Evolutionary conservation across 2,113 vertebrate genomes (phyloP), one percentile per base, ranked within the genome.

Genomic region (Vicugna pacos): DNA sequence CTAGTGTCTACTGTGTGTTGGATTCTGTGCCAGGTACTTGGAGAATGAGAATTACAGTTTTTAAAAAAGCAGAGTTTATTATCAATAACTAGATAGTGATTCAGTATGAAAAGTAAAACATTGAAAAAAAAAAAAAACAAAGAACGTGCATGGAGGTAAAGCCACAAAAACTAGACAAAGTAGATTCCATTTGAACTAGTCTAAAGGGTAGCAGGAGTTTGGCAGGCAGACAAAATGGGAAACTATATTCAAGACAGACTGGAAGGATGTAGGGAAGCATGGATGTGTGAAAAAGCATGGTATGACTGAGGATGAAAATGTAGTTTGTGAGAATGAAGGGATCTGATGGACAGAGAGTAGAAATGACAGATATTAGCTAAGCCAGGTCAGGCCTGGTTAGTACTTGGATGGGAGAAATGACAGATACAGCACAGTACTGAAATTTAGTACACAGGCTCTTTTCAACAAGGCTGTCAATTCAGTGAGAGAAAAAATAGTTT

Each of bases 31-130:
- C 69, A 79, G 15, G 73, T 73, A 7, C 50, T 89, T 84, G 24
- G 35, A 93, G 35, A 96, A 92, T 94, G 26, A 85, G 30, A 88
- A 94, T 26, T 28, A n/a, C 20, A 93, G 35, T 82, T 76, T 76
- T 48, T 14, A 88, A 54, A 85, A 77, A 64, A 65, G n/a, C 9
- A 54, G 17, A 80, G 35, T 15, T 58, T 58, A 69, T 19, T 54
- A 17, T 35, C 38, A 90, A 48, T 90, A 75, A 77, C 5, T 65
- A 79, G 86, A 82, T 54, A 69, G 84, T 50, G 50, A 81, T 65
- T 42, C 85, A 75, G 35, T 62, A 48, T 69, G 56, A 87, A 93
- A 80, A 93, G 26, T 54, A 79, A 94, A 88, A 79, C 13, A 56
- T 73, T 83, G n/a, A n/a, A 92, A 30, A 48, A 67, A 76, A 87